Conservation (phyloP, 2,797 vertebrate species). For the Eutrigla gurnardus region DNA sequence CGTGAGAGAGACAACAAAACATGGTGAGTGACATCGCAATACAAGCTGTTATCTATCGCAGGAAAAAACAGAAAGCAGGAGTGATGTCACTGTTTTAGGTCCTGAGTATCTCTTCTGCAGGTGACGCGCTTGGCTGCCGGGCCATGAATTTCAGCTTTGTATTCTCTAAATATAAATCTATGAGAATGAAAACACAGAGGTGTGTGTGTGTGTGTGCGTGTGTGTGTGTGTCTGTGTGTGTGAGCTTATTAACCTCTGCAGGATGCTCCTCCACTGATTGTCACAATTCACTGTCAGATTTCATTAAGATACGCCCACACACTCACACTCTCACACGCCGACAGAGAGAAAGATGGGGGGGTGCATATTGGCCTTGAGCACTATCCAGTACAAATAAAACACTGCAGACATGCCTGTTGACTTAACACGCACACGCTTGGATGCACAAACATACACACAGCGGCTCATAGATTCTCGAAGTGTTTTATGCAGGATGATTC, state of each 20-base stretch:
- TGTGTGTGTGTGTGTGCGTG: slow-evolving; percentile 23
- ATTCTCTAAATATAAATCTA: slow-evolving; percentile 47
- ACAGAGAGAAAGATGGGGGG: slow-evolving; percentile 4
- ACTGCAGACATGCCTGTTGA: slow-evolving; percentile 47
- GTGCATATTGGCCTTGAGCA: slow-evolving; percentile 41
- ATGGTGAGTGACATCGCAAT: slow-evolving; percentile 37
- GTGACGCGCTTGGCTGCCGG: slow-evolving; percentile 18
- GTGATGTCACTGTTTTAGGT: slow-evolving; percentile 1
- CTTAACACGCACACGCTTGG: slow-evolving; percentile 19
- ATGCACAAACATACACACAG: slow-evolving; percentile 19
- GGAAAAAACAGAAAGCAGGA: slow-evolving; percentile 21
- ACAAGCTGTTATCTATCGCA: slow-evolving; percentile 30
- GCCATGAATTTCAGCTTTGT: slow-evolving; percentile 30
- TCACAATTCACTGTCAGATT: slow-evolving; percentile 78
- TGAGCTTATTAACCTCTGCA: slow-evolving; percentile 77
- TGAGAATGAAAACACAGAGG: slow-evolving; percentile 34
- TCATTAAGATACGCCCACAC: slow-evolving; percentile 72
- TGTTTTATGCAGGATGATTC: slow-evolving; percentile 30
- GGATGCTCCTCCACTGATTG: slow-evolving; percentile 69
- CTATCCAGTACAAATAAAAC: slow-evolving; percentile 46
- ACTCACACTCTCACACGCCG: slow-evolving; percentile 19
- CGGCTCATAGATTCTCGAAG: slow-evolving; percentile 9
- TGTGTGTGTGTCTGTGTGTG: slow-evolving; percentile 7
- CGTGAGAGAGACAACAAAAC: not conserved
- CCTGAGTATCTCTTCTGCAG: slow-evolving; percentile 33